Base-by-base conservation (phyloP, 2,113 vertebrate species). In the Neofelis nebulosa region DNA sequence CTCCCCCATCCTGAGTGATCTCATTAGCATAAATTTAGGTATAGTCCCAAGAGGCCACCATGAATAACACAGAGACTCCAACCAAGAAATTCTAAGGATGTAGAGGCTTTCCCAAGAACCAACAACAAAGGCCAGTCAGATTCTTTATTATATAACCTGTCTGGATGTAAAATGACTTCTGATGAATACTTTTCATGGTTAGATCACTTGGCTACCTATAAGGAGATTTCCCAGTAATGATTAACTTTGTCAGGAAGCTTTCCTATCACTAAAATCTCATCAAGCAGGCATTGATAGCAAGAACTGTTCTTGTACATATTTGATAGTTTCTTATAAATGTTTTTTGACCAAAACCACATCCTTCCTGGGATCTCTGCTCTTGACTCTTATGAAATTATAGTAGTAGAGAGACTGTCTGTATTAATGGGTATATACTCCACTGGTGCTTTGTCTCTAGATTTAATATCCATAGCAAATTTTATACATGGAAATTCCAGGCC, bases 21-120 rank as follows among this genome's bases (percentile, higher is more conserved):
- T 78, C 66, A 78, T 89, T 94, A 73, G 73, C 87, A 68, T 96
- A 86, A 73, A 92, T 25, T 50, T 89, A 96, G 50, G 9, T 84
- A 45, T 71, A 82, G 7, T 91, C 41, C 41, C 9, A 80, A 33
- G 50, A 38, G 25, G 21, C 78, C 19, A 73, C n/a, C 4, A 18
- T 29, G 29, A 83, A 84, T 69, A 65, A 88, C 55, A 88, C 36
- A 89, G 66, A 68, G 5, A 31, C n/a, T 86, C 73, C 19, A 23
- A 4, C 48, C 15, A 5, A 69, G 74, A 83, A 91, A 91, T 63
- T 82, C 48, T n/a, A 91, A 87, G 65, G n/a, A 88, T 74, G 68
- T 95, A 82, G 52, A 16, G 69, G 29, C 5, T 95, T 15, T 14
- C 74, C 45, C n/a, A 21, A 78, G 82, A 69, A 87, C 23, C 14